Base-by-base conservation (phyloP, 2,113 vertebrate species). In the Cinclus cinclus region DNA sequence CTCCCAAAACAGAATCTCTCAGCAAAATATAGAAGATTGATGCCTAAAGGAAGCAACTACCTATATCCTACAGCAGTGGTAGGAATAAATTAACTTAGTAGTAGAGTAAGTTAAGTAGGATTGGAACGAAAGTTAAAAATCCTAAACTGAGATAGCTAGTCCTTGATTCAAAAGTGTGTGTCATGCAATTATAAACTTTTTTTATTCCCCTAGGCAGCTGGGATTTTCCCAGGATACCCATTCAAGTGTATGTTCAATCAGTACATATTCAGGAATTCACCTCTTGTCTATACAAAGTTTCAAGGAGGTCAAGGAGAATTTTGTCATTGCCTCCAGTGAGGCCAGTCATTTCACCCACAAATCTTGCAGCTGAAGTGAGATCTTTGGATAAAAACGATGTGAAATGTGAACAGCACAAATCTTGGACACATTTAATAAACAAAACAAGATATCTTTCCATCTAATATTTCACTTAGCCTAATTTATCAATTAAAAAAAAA, bases 251-350 rank as follows among this genome's bases (percentile, higher is more conserved):
- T 63, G 89, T 67, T 96, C 95, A 97, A 97, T 97, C 94, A 91
- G 94, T 60, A 94, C 92, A 96, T 94, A 91, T 94, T 97, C 94
- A 96, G 95, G 95, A 95, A 95, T 97, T 95, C 95, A 96, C 95
- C 94, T 89, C 96, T 95, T 95, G 79, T 92, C 95, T 96, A 97
- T 95, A 96, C 95, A 97, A 86, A 92, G 95, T 96, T 94, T 96
- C 92, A 94, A 97, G 89, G 91, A 96, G 94, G 96, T 97, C 95
- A 97, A 95, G 93, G 94, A 95, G 92, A 96, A 95, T 96, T 96
- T 95, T 96, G 95, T 86, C 94, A 89, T 90, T 93, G 86, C 92
- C 79, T 95, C 69, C 85, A 96, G 60, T 90, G 83, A 93, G 90
- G 90, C 95, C 90, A 95, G 37, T 68, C 91, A 93, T 96, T 96